Conservation (phyloP, 2,797 vertebrate genomes). For the Eurystomus glaucurus region DNA sequence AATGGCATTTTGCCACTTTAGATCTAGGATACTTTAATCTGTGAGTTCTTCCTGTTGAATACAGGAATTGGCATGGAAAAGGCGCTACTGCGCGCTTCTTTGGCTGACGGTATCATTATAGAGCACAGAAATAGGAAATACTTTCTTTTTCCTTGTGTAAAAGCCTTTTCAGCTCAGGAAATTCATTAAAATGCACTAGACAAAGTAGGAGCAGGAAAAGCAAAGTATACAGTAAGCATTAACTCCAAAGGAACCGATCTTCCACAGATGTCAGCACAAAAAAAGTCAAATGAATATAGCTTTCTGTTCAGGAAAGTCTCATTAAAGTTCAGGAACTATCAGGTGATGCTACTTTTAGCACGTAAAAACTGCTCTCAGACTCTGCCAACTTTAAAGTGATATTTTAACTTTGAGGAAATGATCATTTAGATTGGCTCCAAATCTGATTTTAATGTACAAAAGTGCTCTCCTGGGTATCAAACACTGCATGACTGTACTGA, state of each 20-base stretch:
- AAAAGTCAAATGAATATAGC: not conserved
- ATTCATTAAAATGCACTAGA: conserved; percentile 24
- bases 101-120: not conserved
- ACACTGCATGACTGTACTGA: not conserved
- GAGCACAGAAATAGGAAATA: not conserved
- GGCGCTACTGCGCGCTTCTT: not conserved
- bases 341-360: conserved; percentile 54
- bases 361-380: conserved; percentile 26
- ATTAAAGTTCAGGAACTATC: conserved; percentile 19
- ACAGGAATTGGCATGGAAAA: not conserved
- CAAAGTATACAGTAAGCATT: not conserved
- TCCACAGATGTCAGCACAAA: not conserved
- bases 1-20: not conserved
- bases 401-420: conserved; percentile 45
- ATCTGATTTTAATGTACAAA: conserved; percentile 27
- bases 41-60: not conserved
- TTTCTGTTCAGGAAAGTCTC: not conserved
- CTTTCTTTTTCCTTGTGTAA: not conserved
- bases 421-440: conserved; percentile 50
- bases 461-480: conserved; percentile 53
- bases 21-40: not conserved
- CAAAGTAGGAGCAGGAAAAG: conserved; percentile 2
- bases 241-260: conserved; percentile 24
- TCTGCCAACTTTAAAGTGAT: not conserved
- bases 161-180: conserved; percentile 11